These are phyloP conservation scores for Netelia inedita DNA, from an alignment of 2,888 invertebrate genomes.

Conservation along the genomic window DNA sequence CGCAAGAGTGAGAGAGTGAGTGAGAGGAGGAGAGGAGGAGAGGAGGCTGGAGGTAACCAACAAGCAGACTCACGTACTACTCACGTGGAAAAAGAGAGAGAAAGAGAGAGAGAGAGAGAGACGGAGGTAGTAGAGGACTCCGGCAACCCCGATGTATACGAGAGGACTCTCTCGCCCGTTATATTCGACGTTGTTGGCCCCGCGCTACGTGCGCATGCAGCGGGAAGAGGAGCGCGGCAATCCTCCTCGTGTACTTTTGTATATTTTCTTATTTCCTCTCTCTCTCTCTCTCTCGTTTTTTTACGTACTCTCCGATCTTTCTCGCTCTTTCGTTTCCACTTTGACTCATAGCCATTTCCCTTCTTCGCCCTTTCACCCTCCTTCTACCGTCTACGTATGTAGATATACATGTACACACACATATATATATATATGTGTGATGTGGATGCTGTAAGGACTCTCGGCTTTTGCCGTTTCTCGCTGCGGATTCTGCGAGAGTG, in stretches of 20 bases:
- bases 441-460: conserved; percentile 38
- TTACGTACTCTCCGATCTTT: conserved; percentile 24
- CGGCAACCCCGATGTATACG: conserved; percentile 31
- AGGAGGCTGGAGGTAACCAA: conserved; percentile 45
- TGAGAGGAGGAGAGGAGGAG: not conserved
- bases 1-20: too few species aligned
- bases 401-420: conserved; percentile 26
- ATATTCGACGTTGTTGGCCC: conserved; percentile 60
- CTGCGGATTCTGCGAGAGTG: conserved; percentile 31
- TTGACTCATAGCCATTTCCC: conserved; percentile 52
- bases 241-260: conserved; percentile 33
- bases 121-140: conserved; percentile 8
- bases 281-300: conserved; percentile 44
- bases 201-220: conserved; percentile 63
- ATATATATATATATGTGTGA: conserved; percentile 23
- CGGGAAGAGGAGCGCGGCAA: conserved; percentile 38
- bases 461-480: conserved; percentile 47
- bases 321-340: conserved; percentile 53
- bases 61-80: conserved; percentile 60
- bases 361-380: conserved; percentile 50
- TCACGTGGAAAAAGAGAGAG: conserved; percentile 46
- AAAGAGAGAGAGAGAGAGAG: not conserved
- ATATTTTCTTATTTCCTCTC: conserved; percentile 33
- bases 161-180: conserved; percentile 61
- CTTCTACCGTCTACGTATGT: conserved; percentile 39